Evolutionary conservation across 2,113 vertebrate genomes (phyloP).

Genomic region (Chionodraco myersi): DNA sequence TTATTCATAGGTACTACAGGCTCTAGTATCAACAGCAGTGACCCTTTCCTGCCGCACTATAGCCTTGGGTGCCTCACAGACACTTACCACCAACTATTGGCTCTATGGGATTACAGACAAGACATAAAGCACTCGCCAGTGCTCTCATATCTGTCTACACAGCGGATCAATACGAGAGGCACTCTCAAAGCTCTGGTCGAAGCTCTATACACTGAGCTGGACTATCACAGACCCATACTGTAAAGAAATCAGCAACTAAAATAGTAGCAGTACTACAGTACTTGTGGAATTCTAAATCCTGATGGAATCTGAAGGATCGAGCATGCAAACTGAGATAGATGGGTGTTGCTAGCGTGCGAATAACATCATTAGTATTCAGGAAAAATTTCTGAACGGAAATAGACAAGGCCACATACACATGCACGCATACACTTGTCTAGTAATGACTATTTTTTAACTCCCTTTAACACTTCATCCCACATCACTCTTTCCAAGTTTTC

Average conservation of each 20-base stretch:
- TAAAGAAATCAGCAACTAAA: constrained; percentile 13
- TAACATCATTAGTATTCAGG: constrained; percentile 64
- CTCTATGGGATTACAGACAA: constrained; percentile 43
- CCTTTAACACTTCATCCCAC: constrained; percentile 1
- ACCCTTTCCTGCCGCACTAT: constrained; percentile 29
- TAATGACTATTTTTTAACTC: background rate
- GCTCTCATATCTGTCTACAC: constrained; percentile 47
- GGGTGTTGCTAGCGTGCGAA: constrained; percentile 41
- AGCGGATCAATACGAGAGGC: constrained; percentile 55
- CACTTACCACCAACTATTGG: constrained; percentile 36
- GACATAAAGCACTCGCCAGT: constrained; percentile 18
- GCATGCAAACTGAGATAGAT: constrained; percentile 33
- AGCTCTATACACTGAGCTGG: constrained; percentile 15
- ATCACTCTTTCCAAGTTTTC: background rate
- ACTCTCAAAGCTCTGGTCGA: constrained; percentile 35
- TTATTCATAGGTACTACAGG: constrained; percentile 57
- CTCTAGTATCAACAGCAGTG: constrained; percentile 57
- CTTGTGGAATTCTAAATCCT: constrained; percentile 12
- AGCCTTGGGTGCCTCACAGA: constrained; percentile 40
- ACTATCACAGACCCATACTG: background rate
- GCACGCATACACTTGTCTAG: background rate
- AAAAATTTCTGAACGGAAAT: constrained; percentile 21
- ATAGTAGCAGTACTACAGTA: background rate
- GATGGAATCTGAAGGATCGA: background rate
- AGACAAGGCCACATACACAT: background rate